Evolutionary conservation across 2,888 invertebrate genomes (phyloP), one percentile per base, ranked within the genome.

Genomic region (Platypus cylindrus): DNA sequence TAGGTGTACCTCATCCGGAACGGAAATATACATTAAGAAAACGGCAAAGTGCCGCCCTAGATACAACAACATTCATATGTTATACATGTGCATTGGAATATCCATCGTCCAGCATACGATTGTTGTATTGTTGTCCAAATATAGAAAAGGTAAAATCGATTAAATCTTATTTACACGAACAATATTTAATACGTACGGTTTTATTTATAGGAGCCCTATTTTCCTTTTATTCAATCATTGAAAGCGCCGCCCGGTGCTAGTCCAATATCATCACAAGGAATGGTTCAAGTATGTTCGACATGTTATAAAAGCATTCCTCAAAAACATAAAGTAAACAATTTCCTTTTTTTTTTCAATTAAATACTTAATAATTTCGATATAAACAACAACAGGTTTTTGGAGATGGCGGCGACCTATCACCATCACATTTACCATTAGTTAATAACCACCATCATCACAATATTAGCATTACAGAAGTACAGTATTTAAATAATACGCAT

Each of bases 251-350:
- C 77, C 33, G 87, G 87, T 51, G 83, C 90, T 53, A 82, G 84
- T 64, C 85, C 89, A 23, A 82, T 91, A 50, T 86, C 84, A 64
- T 82, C 84, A 38, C 83, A 87, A 67, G 90, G 86, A 64, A 80
- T 84, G 77, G 85, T 85, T 47, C 81, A 85, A 66, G 85, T 89
- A 52, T 85, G 85, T 64, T 78, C 82, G 51, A 73, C 78, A 49
- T 91, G 91, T 66, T 80, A 85, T 64, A 85, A 85, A 64, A 73
- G 73, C 43, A 77, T 85, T 45, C 80, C 79, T 36, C 76, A 75
- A 58, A 79, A 80, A 62, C 78, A 80, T 56, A 76, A 78, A 52
- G 44, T 44, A 30, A 34, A 23, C 11, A 8, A 5, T 20, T 9
- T 20, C 20, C 9, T 20, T 20, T 20, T 20, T 20, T 5, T 20